Evolutionary conservation across 2,797 vertebrate species (phyloP).

Genomic region (Myotis myotis): DNA sequence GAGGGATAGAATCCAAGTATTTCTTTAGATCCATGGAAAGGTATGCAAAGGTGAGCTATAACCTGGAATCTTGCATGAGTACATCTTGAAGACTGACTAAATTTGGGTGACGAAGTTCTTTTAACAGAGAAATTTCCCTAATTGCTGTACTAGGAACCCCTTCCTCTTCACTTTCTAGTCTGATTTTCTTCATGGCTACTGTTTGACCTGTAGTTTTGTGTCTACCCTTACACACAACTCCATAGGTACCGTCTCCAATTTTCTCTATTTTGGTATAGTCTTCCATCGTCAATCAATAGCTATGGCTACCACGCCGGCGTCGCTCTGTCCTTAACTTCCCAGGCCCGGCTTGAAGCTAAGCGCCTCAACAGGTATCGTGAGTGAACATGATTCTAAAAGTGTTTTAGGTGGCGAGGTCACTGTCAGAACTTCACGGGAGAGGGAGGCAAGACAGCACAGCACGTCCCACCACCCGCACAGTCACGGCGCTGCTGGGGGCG

Average conservation of each 20-base stretch:
- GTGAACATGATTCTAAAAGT: no score
- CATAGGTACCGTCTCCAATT: slow-evolving; percentile 90
- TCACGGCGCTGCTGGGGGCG: no score
- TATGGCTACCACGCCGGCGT: no score
- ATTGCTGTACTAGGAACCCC: slow-evolving; percentile 97
- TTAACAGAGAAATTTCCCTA: slow-evolving; percentile 95
- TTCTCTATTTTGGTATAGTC: no score
- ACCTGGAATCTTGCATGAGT: slow-evolving; percentile 96
- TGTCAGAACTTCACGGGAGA: no score
- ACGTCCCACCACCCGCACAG: no score
- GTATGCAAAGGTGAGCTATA: slow-evolving; percentile 98
- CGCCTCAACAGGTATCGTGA: no score
- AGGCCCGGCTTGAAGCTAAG: no score
- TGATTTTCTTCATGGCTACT: slow-evolving; percentile 99
- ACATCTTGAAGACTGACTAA: slow-evolving; percentile 97
- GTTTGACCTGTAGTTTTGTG: slow-evolving; percentile 95
- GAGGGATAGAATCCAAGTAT: slow-evolving; percentile 95
- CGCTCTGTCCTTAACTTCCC: no score
- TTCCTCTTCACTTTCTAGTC: slow-evolving; percentile 97
- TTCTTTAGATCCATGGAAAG: slow-evolving; percentile 99
- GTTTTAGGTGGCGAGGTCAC: no score
- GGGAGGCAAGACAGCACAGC: no score
- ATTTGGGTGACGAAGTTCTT: slow-evolving; percentile 96
- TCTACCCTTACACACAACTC: slow-evolving; percentile 96
- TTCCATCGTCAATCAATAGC: no score